A percentile compares a stretch with the other conserved stretches of the same genome.
Conservation (phyloP, 2,113 vertebrate genomes). For the Peromyscus maniculatus region DNA sequence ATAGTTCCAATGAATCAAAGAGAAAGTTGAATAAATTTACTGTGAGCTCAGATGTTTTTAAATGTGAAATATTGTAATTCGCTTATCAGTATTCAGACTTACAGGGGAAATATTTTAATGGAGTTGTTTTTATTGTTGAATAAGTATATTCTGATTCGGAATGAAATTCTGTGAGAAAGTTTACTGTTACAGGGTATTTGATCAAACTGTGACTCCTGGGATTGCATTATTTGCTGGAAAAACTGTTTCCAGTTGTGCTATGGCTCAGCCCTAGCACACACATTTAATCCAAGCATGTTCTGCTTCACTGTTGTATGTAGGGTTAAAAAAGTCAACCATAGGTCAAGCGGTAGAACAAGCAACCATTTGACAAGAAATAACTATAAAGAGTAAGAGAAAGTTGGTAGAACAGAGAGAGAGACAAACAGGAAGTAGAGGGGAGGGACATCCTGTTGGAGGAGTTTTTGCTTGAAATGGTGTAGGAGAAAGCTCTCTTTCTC, state of each 20-base stretch:
- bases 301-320: neutral
- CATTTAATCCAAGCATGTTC: neutral
- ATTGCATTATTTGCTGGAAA: neutral
- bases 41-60: neutral
- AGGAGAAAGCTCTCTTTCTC: too few relatives aligned
- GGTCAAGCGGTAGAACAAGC: neutral
- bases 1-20: too few relatives aligned
- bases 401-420: too few relatives aligned
- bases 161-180: too few relatives aligned
- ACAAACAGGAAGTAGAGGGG: too few relatives aligned
- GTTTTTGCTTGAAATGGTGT: too few relatives aligned
- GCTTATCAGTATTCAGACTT: neutral
- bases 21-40: neutral
- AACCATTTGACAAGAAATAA: neutral
- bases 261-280: neutral
- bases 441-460: too few relatives aligned
- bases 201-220: too few relatives aligned
- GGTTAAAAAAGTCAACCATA: too few relatives aligned
- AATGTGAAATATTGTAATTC: neutral
- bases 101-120: neutral
- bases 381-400: neutral
- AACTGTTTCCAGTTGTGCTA: neutral
- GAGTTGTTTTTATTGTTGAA: too few relatives aligned
- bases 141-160: too few relatives aligned
- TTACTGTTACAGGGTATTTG: too few relatives aligned